Conservation (phyloP, 2,888 invertebrate genomes). For the Drosophila pseudotakahashii region DNA sequence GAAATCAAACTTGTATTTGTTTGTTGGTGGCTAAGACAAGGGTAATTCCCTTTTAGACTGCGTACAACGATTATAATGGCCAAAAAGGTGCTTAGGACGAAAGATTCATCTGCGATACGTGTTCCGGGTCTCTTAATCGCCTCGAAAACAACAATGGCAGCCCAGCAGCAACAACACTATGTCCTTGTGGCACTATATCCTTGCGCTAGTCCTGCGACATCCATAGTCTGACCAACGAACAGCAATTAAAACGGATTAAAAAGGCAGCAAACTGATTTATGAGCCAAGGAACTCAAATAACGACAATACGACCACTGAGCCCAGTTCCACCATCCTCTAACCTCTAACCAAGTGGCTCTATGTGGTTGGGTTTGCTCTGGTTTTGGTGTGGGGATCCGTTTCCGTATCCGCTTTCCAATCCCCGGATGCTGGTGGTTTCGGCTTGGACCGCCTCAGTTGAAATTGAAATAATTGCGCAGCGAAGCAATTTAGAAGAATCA, state of each 20-base stretch:
- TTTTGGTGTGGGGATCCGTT: background rate
- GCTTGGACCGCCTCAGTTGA: conserved; percentile 58
- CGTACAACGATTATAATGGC: conserved; percentile 74
- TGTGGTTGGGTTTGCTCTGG: too few relatives aligned
- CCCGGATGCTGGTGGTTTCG: conserved; percentile 28
- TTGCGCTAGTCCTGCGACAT: conserved; percentile 71
- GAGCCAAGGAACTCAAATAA: conserved; percentile 81
- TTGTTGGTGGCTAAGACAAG: conserved; percentile 12
- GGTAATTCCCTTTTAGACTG: conserved; percentile 51
- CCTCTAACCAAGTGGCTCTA: conserved; percentile 13
- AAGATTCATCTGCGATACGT: conserved; percentile 46
- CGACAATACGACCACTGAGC: conserved; percentile 71
- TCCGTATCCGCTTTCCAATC: conserved; percentile 5
- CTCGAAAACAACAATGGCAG: conserved; percentile 57
- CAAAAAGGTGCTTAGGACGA: conserved; percentile 59
- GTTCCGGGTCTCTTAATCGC: conserved; percentile 64
- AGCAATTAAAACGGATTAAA: conserved; percentile 81
- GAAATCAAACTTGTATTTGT: background rate
- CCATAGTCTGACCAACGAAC: conserved; percentile 78
- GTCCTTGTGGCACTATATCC: conserved; percentile 37
- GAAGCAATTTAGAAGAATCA: conserved; percentile 83
- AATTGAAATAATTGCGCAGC: conserved; percentile 83
- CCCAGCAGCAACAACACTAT: conserved; percentile 2
- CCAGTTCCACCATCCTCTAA: conserved; percentile 1
- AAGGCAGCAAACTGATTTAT: conserved; percentile 82